phyloP scores from a whole-genome alignment of 1,140 invertebrate genomes.

The Cherax quadricarinatus region DNA sequence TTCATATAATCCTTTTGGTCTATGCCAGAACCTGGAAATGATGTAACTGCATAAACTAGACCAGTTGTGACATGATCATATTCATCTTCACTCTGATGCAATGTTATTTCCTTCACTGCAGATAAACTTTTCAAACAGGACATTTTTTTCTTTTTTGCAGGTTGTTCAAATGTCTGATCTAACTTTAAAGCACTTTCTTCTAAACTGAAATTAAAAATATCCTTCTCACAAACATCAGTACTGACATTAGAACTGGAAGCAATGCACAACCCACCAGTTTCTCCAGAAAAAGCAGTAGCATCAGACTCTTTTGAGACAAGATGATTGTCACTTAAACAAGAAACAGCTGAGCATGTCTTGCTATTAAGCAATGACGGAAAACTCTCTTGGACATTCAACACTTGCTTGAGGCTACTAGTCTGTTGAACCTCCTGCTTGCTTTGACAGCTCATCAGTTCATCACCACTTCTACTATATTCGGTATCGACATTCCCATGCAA shows the following conservation, averaged over 20 bases:
- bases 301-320: neutral
- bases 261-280: neutral
- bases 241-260: neutral
- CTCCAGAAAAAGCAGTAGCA: neutral
- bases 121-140: neutral
- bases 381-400: neutral
- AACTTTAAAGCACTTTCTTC: neutral
- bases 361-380: neutral
- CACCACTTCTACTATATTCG: neutral
- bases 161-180: neutral
- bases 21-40: slow-evolving; percentile 80
- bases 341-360: neutral
- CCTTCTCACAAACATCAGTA: neutral
- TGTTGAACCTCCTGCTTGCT: neutral
- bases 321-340: neutral
- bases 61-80: slow-evolving; percentile 77
- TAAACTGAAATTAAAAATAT: neutral
- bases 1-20: slow-evolving; percentile 78
- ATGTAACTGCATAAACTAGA: slow-evolving; percentile 78
- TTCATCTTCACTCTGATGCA: slow-evolving; percentile 75
- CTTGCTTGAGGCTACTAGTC: neutral
- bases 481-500: neutral
- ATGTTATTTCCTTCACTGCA: neutral
- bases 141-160: neutral
- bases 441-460: neutral